Conservation (phyloP, 2,888 invertebrate genomes). For the Artemia sp. region DNA sequence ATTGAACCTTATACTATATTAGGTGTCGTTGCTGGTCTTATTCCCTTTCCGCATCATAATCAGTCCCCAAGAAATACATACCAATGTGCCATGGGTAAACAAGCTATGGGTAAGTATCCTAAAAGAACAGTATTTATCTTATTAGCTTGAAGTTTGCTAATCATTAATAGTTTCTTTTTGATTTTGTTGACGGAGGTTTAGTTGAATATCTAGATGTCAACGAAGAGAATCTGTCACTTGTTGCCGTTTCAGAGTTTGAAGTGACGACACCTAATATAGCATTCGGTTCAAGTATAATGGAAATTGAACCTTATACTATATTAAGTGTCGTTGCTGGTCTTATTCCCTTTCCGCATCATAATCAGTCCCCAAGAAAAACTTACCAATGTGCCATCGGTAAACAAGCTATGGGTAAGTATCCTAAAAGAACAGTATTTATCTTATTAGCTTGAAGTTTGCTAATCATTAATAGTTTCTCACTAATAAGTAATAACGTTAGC, state of each 20-base stretch:
- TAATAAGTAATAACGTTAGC: too few species aligned
- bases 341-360: slow-evolving; percentile 96
- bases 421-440: not conserved
- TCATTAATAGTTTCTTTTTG: too few species aligned
- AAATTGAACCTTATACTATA: slow-evolving; percentile 91
- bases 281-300: slow-evolving; percentile 47
- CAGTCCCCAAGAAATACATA: slow-evolving; percentile 96
- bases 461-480: too few species aligned
- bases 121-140: not conserved
- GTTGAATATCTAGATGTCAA: slow-evolving; percentile 97
- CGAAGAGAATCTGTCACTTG: slow-evolving; percentile 89
- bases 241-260: slow-evolving; percentile 69
- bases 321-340: slow-evolving; percentile 95
- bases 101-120: slow-evolving; percentile 71
- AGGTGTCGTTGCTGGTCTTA: slow-evolving; percentile 93
- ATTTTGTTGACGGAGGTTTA: too few species aligned
- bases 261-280: slow-evolving; percentile 41
- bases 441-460: not conserved
- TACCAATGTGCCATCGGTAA: slow-evolving; percentile 99
- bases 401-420: slow-evolving; percentile 81
- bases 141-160: not conserved
- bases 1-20: slow-evolving; percentile 91
- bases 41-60: slow-evolving; percentile 98
- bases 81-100: slow-evolving; percentile 99
- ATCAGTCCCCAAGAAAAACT: slow-evolving; percentile 93